These are phyloP conservation scores for Mercenaria mercenaria DNA, from an alignment of 1,140 invertebrate species.

Conservation along the genomic window DNA sequence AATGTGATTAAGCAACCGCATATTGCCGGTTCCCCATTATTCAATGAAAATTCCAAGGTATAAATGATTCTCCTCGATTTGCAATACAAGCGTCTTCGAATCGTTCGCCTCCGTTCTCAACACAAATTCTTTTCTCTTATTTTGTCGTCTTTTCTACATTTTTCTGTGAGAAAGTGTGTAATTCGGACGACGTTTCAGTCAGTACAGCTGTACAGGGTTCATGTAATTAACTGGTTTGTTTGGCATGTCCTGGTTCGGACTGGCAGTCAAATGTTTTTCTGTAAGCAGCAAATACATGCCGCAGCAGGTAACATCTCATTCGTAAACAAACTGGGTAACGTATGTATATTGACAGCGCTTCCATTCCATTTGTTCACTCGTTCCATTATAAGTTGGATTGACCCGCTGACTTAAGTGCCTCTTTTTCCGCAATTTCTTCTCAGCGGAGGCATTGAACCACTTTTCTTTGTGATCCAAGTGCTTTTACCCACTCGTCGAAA, in stretches of 20 bases:
- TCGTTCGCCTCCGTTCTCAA: background rate
- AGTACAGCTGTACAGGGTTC: background rate
- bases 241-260: background rate
- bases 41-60: constrained; percentile 12
- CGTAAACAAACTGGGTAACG: no score
- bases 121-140: background rate
- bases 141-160: background rate
- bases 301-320: background rate
- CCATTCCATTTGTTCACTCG: background rate
- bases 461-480: background rate
- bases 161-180: background rate
- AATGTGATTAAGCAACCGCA: constrained; percentile 2
- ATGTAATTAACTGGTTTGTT: background rate
- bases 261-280: background rate
- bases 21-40: constrained; percentile 22
- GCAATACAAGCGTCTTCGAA: background rate
- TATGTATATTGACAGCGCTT: background rate
- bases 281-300: background rate
- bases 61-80: constrained; percentile 5
- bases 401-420: background rate
- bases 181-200: background rate
- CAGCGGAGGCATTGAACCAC: background rate
- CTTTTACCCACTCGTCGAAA: background rate
- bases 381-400: constrained; percentile 1
- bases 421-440: background rate